Evolutionary conservation across 1,140 invertebrate genomes (phyloP).

Genomic region (Belonocnema kinseyi): DNA sequence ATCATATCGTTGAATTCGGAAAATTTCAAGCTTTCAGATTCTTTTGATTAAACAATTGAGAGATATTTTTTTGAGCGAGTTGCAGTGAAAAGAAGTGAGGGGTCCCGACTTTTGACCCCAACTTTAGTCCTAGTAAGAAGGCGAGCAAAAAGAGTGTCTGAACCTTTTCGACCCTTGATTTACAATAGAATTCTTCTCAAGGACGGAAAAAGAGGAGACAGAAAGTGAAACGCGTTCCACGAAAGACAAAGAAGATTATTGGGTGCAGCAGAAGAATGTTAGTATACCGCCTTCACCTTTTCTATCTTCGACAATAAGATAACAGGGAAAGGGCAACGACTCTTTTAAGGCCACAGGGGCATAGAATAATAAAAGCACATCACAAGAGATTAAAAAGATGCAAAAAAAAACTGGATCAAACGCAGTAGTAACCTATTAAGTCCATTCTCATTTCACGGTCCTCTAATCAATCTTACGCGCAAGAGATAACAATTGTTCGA

Average conservation of each 20-base stretch:
- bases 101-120: no score
- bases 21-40: no score
- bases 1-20: no score
- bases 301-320: constrained; percentile 20
- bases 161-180: constrained; percentile 12
- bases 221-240: constrained; percentile 20
- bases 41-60: no score
- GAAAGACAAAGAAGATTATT: constrained; percentile 29
- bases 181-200: constrained; percentile 28
- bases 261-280: constrained; percentile 21
- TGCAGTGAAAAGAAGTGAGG: no score
- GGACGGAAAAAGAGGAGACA: constrained; percentile 18
- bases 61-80: no score
- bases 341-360: constrained; percentile 12
- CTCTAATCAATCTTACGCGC: no score
- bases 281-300: constrained; percentile 23
- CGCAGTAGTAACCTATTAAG: neutral
- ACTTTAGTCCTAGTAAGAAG: neutral
- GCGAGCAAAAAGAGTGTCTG: neutral
- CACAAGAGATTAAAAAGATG: constrained; percentile 9
- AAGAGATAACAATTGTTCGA: no score
- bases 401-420: neutral
- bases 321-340: constrained; percentile 9
- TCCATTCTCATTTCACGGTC: no score
- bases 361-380: neutral